Evolutionary conservation across 2,797 vertebrate genomes (phyloP).

Genomic region (Gymnocypris eckloni): DNA sequence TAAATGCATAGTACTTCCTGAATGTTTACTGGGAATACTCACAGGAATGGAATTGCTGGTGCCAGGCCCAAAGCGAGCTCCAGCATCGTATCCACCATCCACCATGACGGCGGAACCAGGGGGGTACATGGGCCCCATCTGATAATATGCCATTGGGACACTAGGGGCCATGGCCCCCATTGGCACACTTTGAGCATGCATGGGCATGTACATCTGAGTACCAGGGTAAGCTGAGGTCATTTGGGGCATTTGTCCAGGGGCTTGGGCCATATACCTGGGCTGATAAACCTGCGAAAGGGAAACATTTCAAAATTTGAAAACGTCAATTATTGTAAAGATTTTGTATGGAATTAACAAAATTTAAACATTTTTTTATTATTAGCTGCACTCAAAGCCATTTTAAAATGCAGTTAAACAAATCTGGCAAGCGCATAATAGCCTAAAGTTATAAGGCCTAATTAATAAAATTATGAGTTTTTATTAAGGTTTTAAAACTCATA

Average conservation of each 20-base stretch:
- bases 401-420: not conserved
- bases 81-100: constrained; percentile 88
- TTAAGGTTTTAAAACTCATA: not conserved
- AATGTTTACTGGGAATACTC: constrained; percentile 71
- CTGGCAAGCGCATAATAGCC: not conserved
- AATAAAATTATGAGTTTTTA: too few relatives aligned
- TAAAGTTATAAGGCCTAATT: not conserved
- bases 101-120: constrained; percentile 90
- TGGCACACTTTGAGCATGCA: constrained; percentile 85
- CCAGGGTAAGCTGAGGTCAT: constrained; percentile 91
- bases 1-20: not conserved
- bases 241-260: constrained; percentile 84
- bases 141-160: constrained; percentile 95
- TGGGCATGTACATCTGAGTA: constrained; percentile 89
- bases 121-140: constrained; percentile 88
- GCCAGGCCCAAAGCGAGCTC: constrained; percentile 89
- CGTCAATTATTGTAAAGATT: not conserved
- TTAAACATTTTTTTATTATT: not conserved
- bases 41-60: constrained; percentile 87
- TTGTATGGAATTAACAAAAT: not conserved
- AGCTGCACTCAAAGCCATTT: not conserved
- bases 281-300: constrained; percentile 88
- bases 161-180: constrained; percentile 87
- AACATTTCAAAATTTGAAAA: not conserved
- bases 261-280: constrained; percentile 92